These are phyloP conservation scores for Botia almorhae DNA, from an alignment of 2,797 vertebrate species.

Conservation along the genomic window DNA sequence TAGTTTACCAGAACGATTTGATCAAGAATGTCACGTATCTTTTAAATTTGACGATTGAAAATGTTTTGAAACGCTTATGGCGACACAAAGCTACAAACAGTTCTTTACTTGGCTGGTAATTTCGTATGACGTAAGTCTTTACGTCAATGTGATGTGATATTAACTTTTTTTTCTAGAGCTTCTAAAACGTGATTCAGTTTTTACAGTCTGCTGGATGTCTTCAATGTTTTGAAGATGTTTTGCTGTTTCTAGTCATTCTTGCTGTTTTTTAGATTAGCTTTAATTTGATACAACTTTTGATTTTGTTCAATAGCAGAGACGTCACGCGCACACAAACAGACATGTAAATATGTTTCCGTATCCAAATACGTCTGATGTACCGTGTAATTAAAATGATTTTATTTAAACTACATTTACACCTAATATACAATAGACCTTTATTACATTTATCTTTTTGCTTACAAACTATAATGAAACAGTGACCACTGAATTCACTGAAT, in stretches of 20 bases:
- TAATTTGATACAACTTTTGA: background rate
- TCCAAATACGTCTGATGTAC: background rate
- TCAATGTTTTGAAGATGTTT: background rate
- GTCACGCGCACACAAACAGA: background rate
- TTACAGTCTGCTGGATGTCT: background rate
- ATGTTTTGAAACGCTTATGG: no score
- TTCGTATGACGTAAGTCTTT: background rate
- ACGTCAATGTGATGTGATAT: background rate
- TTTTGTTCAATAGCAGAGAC: background rate
- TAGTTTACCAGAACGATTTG: background rate
- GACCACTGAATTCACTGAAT: background rate
- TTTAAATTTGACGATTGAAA: no score
- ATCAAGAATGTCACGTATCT: no score
- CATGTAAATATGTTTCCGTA: background rate
- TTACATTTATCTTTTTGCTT: background rate
- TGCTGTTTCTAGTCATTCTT: background rate
- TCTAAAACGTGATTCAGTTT: background rate
- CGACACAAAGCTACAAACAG: background rate
- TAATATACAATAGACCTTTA: background rate
- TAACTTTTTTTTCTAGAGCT: background rate
- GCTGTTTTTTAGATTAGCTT: background rate
- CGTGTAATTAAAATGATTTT: background rate
- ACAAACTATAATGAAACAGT: background rate
- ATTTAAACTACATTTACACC: background rate
- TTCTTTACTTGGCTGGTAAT: background rate